Base-by-base conservation (phyloP, 2,113 vertebrate species). In the Pelecanus crispus region DNA sequence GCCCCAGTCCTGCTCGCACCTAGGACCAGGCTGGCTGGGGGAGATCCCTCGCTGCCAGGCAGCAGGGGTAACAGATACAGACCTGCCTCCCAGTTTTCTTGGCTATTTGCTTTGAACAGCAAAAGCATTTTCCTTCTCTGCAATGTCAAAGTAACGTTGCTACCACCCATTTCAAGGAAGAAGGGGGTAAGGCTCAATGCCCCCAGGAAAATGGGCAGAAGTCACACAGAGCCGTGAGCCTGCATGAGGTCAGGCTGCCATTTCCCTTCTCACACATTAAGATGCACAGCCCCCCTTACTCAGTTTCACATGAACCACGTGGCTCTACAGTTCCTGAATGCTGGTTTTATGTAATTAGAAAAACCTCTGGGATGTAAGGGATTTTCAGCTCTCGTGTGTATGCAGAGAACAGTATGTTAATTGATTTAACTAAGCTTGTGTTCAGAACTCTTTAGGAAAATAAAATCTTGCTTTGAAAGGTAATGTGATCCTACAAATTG, bases 381-480 rank as follows among this genome's bases (percentile, higher is more conserved):
- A 82, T 86, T 71, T 92, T 82, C 45, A 70, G 53, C 34, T 87
- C 53, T 79, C 8, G 2, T 42, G 22, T 28, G 40, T 38, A 16
- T 29, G 17, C 44, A 63, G 42, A 65, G 81, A 87, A 71, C 50
- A 65, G 34, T 10, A 18, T 42, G 62, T 58, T 94, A 91, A 68
- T 63, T 77, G 42, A 89, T 85, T 94, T 89, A 96, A 65, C 58
- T 58, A 80, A 68, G 49, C 42, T 73, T 65, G 15, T 28, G 10
- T 65, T 89, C 45, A 53, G 68, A 91, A 65, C 56, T 75, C 53
- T 80, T 66, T 13, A 87, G 81, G 62, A 95, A 92, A 92, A 89
- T 34, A 53, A 87, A 87, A 59, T 77, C 58, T 85, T 77, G 32
- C 47, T 85, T 89, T 72, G 44, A 77, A 61, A 87, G 12, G 17